phyloP scores from a whole-genome alignment of 2,797 vertebrate genomes.

The Leptoclinus maculatus region DNA sequence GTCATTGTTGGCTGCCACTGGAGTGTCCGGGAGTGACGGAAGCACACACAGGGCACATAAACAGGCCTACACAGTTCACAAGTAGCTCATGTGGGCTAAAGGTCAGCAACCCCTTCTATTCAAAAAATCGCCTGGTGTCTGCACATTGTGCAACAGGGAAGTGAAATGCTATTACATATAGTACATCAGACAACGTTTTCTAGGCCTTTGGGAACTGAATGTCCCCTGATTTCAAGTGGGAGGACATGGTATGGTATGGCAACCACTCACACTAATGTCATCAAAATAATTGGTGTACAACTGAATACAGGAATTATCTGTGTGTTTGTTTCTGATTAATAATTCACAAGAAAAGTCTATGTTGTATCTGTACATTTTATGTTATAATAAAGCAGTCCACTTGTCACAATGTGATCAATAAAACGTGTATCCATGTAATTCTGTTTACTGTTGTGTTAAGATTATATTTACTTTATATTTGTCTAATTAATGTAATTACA shows the following conservation, averaged over 20 bases:
- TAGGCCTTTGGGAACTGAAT: background rate
- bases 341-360: background rate
- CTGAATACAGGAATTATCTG: background rate
- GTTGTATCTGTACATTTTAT: background rate
- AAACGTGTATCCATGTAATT: background rate
- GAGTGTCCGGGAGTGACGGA: conserved; percentile 45
- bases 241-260: background rate
- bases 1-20: conserved; percentile 45
- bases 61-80: conserved; percentile 35
- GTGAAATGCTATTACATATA: conserved; percentile 3
- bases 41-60: conserved; percentile 36
- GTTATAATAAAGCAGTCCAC: background rate
- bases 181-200: background rate
- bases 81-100: conserved; percentile 30
- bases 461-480: background rate
- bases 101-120: conserved; percentile 47
- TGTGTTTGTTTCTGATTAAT: conserved; percentile 10
- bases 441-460: background rate
- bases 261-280: background rate
- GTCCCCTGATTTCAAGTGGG: background rate
- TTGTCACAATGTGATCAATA: background rate
- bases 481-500: background rate
- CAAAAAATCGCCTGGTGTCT: conserved; percentile 39
- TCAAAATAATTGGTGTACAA: background rate
- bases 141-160: conserved; percentile 23